Percentiles rank a stretch among this genome's conserved stretches.
Conservation (phyloP, 2,113 vertebrate genomes). For the Dissostichus mawsoni region DNA sequence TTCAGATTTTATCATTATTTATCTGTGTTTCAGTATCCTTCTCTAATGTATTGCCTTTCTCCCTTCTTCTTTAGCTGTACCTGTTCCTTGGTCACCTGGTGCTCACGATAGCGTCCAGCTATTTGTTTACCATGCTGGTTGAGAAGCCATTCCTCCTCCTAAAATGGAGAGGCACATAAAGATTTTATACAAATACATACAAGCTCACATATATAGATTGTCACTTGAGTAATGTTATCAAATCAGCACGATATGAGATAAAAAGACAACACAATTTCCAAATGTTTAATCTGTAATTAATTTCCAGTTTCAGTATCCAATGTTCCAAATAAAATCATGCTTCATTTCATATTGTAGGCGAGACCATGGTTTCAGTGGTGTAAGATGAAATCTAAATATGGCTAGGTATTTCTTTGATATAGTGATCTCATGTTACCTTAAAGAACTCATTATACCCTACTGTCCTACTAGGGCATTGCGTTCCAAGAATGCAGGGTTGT, state of each 20-base stretch:
- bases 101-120: constrained; percentile 78
- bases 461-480: too few relatives aligned
- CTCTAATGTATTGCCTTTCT: background rate
- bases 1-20: background rate
- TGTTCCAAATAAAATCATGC: background rate
- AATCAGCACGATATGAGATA: too few relatives aligned
- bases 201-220: too few relatives aligned
- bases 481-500: too few relatives aligned
- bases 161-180: constrained; percentile 43
- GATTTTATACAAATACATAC: too few relatives aligned
- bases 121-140: constrained; percentile 82
- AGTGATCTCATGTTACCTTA: background rate
- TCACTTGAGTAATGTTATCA: too few relatives aligned
- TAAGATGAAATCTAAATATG: background rate
- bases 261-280: too few relatives aligned
- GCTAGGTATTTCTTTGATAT: background rate
- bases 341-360: background rate
- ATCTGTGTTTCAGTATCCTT: background rate
- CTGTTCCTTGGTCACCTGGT: constrained; percentile 86
- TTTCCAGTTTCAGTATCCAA: background rate
- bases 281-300: too few relatives aligned
- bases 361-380: background rate
- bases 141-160: constrained; percentile 84
- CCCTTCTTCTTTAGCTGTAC: constrained; percentile 80
- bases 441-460: too few relatives aligned